phyloP scores from a whole-genome alignment of 2,113 vertebrate genomes.

The Erythrolamprus reginae region DNA sequence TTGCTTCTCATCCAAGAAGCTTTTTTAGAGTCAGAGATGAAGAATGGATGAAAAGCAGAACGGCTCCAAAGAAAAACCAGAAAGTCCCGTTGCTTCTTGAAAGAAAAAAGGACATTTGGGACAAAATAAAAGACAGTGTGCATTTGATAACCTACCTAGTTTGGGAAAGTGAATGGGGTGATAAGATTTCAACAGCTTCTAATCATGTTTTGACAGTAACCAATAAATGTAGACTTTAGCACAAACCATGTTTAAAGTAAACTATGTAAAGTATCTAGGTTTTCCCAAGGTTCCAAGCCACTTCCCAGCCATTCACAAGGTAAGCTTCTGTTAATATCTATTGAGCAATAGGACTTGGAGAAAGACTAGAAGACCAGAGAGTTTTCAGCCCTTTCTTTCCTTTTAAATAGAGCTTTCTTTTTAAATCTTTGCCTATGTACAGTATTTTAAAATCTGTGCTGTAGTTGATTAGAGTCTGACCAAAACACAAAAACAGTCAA shows the following conservation, averaged over 20 bases:
- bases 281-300: not conserved
- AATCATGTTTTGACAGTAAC: not conserved
- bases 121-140: not conserved
- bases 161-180: not conserved
- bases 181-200: not conserved
- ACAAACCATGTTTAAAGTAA: not conserved
- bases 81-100: no score
- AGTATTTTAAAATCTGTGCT: not conserved
- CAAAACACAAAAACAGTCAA: not conserved
- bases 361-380: not conserved
- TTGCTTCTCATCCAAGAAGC: no score
- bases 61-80: no score
- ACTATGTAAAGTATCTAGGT: not conserved
- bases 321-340: not conserved
- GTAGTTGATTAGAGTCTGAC: not conserved
- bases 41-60: no score
- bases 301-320: not conserved
- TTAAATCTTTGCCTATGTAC: not conserved
- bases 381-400: not conserved
- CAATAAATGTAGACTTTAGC: not conserved
- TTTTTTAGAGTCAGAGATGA: no score
- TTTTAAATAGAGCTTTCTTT: not conserved
- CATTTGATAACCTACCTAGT: not conserved
- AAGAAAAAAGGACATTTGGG: no score
- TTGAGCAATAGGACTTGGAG: not conserved